phyloP scores from a whole-genome alignment of 2,797 vertebrate genomes.

The Sparus aurata region DNA sequence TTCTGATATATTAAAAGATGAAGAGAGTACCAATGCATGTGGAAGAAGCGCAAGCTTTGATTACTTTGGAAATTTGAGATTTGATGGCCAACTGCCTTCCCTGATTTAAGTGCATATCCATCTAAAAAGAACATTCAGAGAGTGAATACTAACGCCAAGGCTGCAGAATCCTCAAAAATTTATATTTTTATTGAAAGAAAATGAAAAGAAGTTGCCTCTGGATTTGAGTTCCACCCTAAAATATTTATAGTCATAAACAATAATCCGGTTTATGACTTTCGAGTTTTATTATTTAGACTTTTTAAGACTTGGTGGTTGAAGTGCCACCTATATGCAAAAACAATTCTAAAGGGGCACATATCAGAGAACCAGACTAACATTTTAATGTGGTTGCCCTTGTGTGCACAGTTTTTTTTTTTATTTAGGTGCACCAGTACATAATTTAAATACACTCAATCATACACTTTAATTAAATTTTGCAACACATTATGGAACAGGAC shows the following conservation, averaged over 20 bases:
- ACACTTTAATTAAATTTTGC: no score
- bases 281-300: neutral
- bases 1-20: conserved; percentile 59
- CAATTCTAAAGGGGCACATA: no score
- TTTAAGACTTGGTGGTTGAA: neutral
- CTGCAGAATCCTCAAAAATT: conserved; percentile 20
- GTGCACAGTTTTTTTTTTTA: no score
- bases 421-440: no score
- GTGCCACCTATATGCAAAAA: no score
- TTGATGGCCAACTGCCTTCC: conserved; percentile 31
- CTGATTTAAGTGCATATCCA: conserved; percentile 51
- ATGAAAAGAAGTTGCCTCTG: conserved; percentile 13
- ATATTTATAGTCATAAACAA: neutral
- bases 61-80: conserved; percentile 59
- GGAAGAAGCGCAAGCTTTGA: conserved; percentile 51
- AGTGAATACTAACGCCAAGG: conserved; percentile 4
- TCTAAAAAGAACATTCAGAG: conserved; percentile 33
- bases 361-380: no score
- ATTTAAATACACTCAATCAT: no score
- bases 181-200: conserved; percentile 15
- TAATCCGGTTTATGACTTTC: neutral
- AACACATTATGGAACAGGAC: no score
- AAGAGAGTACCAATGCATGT: conserved; percentile 42
- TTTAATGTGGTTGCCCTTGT: no score
- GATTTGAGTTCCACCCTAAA: neutral